These are phyloP conservation scores for Melinaea menophilus DNA, from an alignment of 2,888 invertebrate genomes.

Conservation along the genomic window DNA sequence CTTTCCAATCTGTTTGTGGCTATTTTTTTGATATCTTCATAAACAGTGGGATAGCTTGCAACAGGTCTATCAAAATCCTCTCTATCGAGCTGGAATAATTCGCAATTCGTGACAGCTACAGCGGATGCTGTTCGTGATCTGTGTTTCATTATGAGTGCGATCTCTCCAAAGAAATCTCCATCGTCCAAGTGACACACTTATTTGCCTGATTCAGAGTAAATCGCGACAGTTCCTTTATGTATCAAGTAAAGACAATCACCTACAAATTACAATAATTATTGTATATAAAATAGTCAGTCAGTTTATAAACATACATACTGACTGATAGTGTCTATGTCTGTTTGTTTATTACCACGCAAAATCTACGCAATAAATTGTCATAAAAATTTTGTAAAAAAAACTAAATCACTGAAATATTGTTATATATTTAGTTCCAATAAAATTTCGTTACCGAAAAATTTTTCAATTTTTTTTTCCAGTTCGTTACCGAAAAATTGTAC, in stretches of 20 bases:
- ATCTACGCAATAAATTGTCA: no score
- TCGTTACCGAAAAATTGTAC: no score
- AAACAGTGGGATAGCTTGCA: slow-evolving; percentile 53
- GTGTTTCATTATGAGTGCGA: slow-evolving; percentile 46
- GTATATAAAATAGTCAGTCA: no score
- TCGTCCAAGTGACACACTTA: slow-evolving; percentile 78
- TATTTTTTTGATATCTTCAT: slow-evolving; percentile 50
- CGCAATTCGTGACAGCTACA: slow-evolving; percentile 56
- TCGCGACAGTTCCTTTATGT: slow-evolving; percentile 79
- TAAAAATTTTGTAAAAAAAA: no score
- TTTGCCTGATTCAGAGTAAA: slow-evolving; percentile 77
- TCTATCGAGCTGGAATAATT: slow-evolving; percentile 46
- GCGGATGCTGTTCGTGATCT: slow-evolving; percentile 45
- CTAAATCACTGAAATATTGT: no score
- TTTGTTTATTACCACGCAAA: no score
- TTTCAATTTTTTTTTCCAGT: no score
- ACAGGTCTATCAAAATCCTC: slow-evolving; percentile 52
- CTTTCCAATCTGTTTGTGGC: slow-evolving; percentile 44
- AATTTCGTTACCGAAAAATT: no score
- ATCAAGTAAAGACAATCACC: slow-evolving; percentile 82
- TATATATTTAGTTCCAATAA: no score
- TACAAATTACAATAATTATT: slow-evolving; percentile 27
- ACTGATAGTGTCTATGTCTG: no score
- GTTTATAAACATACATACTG: no score
- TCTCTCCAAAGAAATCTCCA: slow-evolving; percentile 67